Evolutionary conservation across 2,888 invertebrate genomes (phyloP), one percentile per base, ranked within the genome.

Genomic region (Cryptus armator): DNA sequence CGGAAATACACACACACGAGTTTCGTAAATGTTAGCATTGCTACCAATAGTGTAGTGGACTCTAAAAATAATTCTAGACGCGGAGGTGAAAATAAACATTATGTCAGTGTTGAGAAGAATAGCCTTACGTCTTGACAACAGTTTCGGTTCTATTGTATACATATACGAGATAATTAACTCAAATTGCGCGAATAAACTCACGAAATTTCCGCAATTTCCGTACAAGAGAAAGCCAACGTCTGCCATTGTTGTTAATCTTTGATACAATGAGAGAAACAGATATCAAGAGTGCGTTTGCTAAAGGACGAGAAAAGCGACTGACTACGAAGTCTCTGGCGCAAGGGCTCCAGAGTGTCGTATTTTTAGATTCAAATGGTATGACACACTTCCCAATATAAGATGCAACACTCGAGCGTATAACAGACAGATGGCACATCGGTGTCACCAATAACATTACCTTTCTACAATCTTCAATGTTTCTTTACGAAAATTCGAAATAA

Each of bases 281-380:
- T 71, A 81, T 62, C 32, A 92, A 93, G 86, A 93, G 53, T 81
- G 77, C 66, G 43, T 81, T 71, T 44, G n/a, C 46, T 70, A 74
- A 85, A 85, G 77, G 84, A 81, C 83, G 74, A 81, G 71, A 83
- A 67, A 80, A 81, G 80, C 80, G 83, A 83, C 70, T 66, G 81
- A 81, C 53, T 84, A 74, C 68, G 85, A 86, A 86, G 62, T 62
- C 29, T 87, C 87, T 90, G 88, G 88, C 89, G 88, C 88, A 89
- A 90, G 88, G 89, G 88, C 86, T 91, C 89, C 88, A 90, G 89
- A 88, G 83, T 88, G 84, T 71, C 87, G 84, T 91, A 91, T 91
- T 91, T 90, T 89, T 91, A 91, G 89, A 90, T 81, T 81, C 76
- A 85, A 88, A 90, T 87, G 86, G 83, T 89, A 88, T 86, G 89